Conservation (phyloP, 2,113 vertebrate genomes). For the Pterocles orientalis region DNA sequence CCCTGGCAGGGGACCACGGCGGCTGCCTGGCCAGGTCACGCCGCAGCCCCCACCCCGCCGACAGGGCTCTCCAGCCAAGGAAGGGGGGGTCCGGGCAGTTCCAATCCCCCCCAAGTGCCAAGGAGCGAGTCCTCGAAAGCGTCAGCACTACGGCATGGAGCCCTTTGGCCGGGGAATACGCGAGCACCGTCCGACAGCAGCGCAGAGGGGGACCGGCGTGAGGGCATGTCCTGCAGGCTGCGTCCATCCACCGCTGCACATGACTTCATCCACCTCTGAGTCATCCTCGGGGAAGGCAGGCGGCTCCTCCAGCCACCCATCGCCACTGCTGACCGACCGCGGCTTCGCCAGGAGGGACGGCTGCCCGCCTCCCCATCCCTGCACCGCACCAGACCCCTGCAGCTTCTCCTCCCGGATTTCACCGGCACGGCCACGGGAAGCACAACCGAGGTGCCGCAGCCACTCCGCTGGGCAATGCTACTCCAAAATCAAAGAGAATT, state of each 20-base stretch:
- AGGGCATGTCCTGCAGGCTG: neutral
- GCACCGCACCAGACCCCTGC: rapidly evolving
- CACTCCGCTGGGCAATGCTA: neutral
- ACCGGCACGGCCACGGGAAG: rapidly evolving
- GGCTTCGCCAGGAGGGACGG: neutral
- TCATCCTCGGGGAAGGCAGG: neutral
- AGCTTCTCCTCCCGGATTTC: neutral
- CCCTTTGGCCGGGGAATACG: neutral
- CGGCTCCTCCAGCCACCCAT: neutral
- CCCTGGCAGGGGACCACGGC: neutral
- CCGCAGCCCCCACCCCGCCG: neutral
- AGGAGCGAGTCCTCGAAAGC: neutral
- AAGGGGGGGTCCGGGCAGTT: neutral
- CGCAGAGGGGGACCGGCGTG: neutral
- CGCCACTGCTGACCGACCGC: neutral
- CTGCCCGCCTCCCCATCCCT: rapidly evolving
- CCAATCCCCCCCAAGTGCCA: neutral
- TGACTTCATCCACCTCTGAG: constrained; percentile 52
- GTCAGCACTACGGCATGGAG: neutral
- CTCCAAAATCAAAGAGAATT: neutral
- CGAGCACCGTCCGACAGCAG: neutral
- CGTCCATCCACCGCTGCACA: neutral
- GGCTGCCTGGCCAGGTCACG: neutral
- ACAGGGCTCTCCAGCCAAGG: neutral
- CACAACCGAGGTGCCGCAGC: rapidly evolving